Evolutionary conservation across 2,888 invertebrate genomes (phyloP).

Genomic region (Pterostichus madidus): DNA sequence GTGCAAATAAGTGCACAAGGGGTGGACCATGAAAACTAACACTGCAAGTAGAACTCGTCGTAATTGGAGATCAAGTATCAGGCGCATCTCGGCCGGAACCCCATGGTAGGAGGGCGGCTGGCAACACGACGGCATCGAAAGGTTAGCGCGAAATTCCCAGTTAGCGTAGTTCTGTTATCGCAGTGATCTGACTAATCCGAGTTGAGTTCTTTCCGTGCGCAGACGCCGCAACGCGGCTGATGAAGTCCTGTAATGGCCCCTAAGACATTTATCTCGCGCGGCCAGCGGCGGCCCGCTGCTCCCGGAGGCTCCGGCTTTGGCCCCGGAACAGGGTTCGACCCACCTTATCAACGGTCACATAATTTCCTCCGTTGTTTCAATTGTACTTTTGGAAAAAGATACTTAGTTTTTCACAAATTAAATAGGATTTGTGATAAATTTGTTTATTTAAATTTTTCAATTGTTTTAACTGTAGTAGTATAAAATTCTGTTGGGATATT

Average conservation of each 20-base stretch:
- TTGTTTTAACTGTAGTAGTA: too few species aligned
- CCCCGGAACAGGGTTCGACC: conserved; percentile 14
- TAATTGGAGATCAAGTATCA: conserved; percentile 61
- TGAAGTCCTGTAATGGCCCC: conserved; percentile 60
- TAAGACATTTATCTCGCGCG: conserved; percentile 62
- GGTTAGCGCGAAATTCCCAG: conserved; percentile 58
- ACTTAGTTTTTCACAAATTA: neutral
- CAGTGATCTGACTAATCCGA: conserved; percentile 75
- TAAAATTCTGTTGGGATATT: too few species aligned
- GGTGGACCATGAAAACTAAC: conserved; percentile 18
- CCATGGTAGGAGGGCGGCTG: too few species aligned
- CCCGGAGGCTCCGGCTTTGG: conserved; percentile 6
- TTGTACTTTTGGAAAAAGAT: neutral
- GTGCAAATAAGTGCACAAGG: conserved; percentile 56
- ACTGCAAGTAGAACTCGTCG: conserved; percentile 43
- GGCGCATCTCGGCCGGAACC: conserved; percentile 32
- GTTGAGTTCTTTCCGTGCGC: conserved; percentile 68
- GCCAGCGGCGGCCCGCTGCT: conserved; percentile 14
- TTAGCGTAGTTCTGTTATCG: conserved; percentile 72
- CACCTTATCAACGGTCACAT: conserved; percentile 48
- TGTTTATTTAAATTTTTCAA: too few species aligned
- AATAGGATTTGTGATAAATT: neutral
- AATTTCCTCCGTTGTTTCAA: conserved; percentile 33
- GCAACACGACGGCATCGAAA: neutral
- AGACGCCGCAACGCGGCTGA: conserved; percentile 17